These are phyloP conservation scores for Paralichthys olivaceus DNA, from an alignment of 2,113 vertebrate species.

Conservation along the genomic window DNA sequence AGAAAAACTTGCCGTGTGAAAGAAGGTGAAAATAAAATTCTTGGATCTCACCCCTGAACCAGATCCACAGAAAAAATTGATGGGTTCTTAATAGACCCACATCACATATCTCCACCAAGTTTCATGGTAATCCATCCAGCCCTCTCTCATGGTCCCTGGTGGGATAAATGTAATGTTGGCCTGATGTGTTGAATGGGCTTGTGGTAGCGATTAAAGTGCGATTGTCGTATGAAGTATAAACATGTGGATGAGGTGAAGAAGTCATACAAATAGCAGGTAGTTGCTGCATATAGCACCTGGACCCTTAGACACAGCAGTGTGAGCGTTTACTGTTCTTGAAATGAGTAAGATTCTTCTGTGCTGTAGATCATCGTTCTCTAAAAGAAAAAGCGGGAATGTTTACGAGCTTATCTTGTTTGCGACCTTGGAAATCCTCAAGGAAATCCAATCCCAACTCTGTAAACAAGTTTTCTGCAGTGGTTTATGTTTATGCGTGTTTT, in stretches of 20 bases:
- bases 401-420: slow-evolving; percentile 9
- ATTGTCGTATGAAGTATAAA: slow-evolving; percentile 34
- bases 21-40: too few species aligned
- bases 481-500: slow-evolving; percentile 57
- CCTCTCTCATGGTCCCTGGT: not conserved
- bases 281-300: not conserved
- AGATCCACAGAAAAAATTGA: too few species aligned
- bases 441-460: slow-evolving; percentile 25
- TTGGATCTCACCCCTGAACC: too few species aligned
- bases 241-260: slow-evolving; percentile 13
- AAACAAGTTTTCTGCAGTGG: slow-evolving; percentile 54
- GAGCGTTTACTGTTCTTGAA: not conserved
- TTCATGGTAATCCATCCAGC: not conserved
- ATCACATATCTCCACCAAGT: not conserved
- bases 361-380: slow-evolving; percentile 9
- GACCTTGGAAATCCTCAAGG: slow-evolving; percentile 22
- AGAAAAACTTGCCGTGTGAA: too few species aligned
- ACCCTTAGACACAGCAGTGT: not conserved
- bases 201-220: slow-evolving; percentile 19
- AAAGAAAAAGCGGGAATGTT: slow-evolving; percentile 15
- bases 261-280: slow-evolving; percentile 2
- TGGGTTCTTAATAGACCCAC: too few species aligned
- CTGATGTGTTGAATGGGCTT: not conserved
- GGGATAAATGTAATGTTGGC: slow-evolving; percentile 6
- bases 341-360: not conserved